Evolutionary conservation across 2,797 vertebrate genomes (phyloP).

Genomic region (Salmo trutta): DNA sequence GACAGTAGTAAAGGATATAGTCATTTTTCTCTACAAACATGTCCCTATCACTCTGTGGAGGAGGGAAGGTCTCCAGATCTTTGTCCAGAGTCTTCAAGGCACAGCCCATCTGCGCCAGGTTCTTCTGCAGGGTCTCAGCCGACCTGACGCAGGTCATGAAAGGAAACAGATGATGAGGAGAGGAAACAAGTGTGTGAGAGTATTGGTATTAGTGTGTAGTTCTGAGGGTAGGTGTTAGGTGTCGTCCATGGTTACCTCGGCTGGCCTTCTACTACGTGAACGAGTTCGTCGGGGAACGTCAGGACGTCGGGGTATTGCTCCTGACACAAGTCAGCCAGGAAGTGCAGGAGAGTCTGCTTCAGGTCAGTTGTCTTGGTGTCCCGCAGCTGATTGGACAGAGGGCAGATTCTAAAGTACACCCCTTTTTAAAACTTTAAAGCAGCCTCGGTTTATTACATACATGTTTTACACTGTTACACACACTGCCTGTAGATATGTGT

Average conservation of each 20-base stretch:
- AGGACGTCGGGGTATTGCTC: conserved; percentile 82
- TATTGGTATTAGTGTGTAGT: too few relatives aligned
- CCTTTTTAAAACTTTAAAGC: too few relatives aligned
- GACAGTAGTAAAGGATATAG: conserved; percentile 70
- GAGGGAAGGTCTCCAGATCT: conserved; percentile 80
- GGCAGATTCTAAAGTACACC: too few relatives aligned
- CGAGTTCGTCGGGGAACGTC: conserved; percentile 85
- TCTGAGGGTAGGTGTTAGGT: neutral
- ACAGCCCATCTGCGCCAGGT: conserved; percentile 81
- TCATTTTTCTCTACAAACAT: conserved; percentile 83
- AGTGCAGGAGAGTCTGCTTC: conserved; percentile 88
- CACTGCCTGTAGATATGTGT: too few relatives aligned
- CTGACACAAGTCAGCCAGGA: conserved; percentile 84
- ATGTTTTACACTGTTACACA: too few relatives aligned
- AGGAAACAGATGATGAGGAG: neutral
- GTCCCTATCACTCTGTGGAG: conserved; percentile 78
- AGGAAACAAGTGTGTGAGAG: neutral
- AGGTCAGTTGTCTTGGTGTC: conserved; percentile 83
- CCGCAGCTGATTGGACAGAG: conserved; percentile 70
- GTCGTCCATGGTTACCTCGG: conserved; percentile 75
- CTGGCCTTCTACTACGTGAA: conserved; percentile 92
- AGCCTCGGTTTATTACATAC: too few relatives aligned
- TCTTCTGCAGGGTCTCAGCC: conserved; percentile 85
- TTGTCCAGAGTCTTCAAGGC: conserved; percentile 77
- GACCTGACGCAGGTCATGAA: conserved; percentile 63